Evolutionary conservation across 2,888 invertebrate genomes (phyloP), one percentile per base, ranked within the genome.

Genomic region (Brassicogethes aeneus): DNA sequence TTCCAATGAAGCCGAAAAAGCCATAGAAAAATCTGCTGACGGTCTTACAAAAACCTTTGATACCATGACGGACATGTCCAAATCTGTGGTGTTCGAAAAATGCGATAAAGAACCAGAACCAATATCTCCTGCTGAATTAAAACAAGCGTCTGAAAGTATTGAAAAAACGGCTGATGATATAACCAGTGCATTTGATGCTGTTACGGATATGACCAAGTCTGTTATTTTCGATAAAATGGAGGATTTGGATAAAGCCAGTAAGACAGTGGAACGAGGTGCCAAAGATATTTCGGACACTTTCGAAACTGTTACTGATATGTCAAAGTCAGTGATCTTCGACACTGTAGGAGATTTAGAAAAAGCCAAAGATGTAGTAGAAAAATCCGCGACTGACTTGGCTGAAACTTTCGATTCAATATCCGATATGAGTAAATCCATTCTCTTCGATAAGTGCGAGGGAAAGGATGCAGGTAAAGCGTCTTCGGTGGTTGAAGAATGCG

Each of bases 171-270:
- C 39, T 2, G 33, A 49, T 34, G 16, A 41, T 16, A 15, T 48
- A 14, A 13, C 23, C 12, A 17, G 16, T 37, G 35, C 10, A 16
- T 3, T 15, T 34, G 42, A 47, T 1, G 44, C 36, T 14, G 34
- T 47, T n/a, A 37, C 37, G n/a, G 36, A 42, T 15, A 23, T 47
- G 5, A 15, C 46, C 12, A 33, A 42, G 35, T 41, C 40, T 2
- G 35, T 48, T 5, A 16, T 42, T 14, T 52, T 51, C 37, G 50
- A 52, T 2, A 50, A 51, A 43, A 48, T 45, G 16, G 39, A 42
- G 12, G 30, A 41, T 7, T 31, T 14, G 8, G 34, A 34, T 15
- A 17, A n/a, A 15, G 14, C 16, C n/a, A 42, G 42, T 35, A 33
- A 39, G 10, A 17, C 39, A 33, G 30, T 39, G 10, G 43, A 44